Evolutionary conservation across 2,797 vertebrate genomes (phyloP).

Genomic region (Echiichthys vipera): DNA sequence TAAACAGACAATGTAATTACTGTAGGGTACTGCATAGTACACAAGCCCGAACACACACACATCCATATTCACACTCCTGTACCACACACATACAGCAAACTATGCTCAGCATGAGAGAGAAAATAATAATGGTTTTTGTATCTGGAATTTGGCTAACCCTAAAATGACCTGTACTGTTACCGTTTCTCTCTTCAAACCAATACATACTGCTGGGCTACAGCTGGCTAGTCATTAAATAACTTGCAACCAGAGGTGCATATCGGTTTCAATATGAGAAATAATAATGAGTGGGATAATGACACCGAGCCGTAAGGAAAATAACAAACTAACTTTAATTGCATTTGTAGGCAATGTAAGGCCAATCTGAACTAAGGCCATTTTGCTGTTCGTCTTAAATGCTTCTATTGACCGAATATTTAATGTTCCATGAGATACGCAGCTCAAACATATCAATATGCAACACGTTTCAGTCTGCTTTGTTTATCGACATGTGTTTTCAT

Average conservation of each 20-base stretch:
- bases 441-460: neutral
- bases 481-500: slow-evolving; percentile 1
- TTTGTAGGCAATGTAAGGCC: slow-evolving; percentile 21
- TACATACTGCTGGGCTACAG: slow-evolving; percentile 18
- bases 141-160: slow-evolving; percentile 35
- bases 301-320: neutral
- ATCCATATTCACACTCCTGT: slow-evolving; percentile 19
- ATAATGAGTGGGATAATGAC: slow-evolving; percentile 17
- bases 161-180: slow-evolving; percentile 41
- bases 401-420: neutral
- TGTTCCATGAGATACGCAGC: neutral
- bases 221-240: slow-evolving; percentile 32
- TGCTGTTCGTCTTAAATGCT: neutral
- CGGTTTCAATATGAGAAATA: slow-evolving; percentile 28
- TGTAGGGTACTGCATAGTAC: slow-evolving; percentile 34
- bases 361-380: neutral
- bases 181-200: slow-evolving; percentile 23
- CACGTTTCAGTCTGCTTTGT: neutral
- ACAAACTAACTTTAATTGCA: slow-evolving; percentile 19
- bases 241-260: slow-evolving; percentile 17
- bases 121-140: slow-evolving; percentile 23
- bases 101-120: slow-evolving; percentile 13
- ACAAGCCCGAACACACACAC: slow-evolving; percentile 44
- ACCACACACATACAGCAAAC: slow-evolving; percentile 16
- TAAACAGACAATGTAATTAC: slow-evolving; percentile 69